Conservation (phyloP, 35 echinoderm and acorn worm genomes). For the Lytechinus pictus region DNA sequence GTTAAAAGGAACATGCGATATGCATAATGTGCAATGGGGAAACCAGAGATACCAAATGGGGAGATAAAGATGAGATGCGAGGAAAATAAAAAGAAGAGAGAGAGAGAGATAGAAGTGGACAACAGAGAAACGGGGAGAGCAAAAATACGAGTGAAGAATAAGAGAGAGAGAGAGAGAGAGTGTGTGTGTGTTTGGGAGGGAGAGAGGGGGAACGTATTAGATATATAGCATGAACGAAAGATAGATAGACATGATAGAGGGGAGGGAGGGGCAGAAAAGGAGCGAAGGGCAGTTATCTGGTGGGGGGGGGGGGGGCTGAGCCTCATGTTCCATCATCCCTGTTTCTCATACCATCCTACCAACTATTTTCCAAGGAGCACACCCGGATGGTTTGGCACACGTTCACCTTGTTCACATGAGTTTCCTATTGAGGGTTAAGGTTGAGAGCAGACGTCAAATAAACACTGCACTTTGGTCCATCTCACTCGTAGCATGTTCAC, state of each 20-base stretch:
- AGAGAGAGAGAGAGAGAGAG: too few relatives aligned
- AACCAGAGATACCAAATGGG: too few relatives aligned
- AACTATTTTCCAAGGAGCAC: neutral
- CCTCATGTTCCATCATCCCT: neutral
- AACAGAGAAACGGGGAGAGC: too few relatives aligned
- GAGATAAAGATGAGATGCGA: too few relatives aligned
- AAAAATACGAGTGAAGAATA: too few relatives aligned
- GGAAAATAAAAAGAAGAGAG: neutral
- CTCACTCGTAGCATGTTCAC: neutral
- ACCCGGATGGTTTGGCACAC: neutral
- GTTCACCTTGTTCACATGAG: neutral
- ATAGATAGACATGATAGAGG: neutral
- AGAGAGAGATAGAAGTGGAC: neutral
- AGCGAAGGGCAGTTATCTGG: neutral
- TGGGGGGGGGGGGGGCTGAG: neutral
- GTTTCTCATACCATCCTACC: too few relatives aligned
- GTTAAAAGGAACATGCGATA: too few relatives aligned
- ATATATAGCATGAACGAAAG: neutral
- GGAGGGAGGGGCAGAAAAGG: too few relatives aligned
- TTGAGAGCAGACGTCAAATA: constrained; percentile 18
- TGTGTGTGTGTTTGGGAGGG: too few relatives aligned
- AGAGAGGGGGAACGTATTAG: too few relatives aligned
- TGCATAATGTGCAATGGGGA: too few relatives aligned
- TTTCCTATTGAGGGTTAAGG: neutral
- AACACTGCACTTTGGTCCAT: constrained; percentile 2